Evolutionary conservation across 2,113 vertebrate genomes (phyloP), one percentile per base, ranked within the genome.

Genomic region (Verasper variegatus): DNA sequence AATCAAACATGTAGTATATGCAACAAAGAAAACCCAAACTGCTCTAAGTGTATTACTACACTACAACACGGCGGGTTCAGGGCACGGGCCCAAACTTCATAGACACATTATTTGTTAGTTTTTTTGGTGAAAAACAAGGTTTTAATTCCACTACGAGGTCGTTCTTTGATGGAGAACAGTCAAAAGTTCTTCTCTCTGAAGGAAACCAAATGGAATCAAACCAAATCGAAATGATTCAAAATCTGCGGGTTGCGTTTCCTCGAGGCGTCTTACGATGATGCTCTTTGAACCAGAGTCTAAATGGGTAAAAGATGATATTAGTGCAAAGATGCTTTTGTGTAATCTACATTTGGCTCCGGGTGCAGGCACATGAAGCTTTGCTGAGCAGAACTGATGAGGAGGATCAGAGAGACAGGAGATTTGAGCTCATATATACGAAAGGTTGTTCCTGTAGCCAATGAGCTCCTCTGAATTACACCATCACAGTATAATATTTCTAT

Each of bases 261-360:
- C 4, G 7, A 61, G 45, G 80, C 62, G 55, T 85, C 51, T 24
- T 20, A 73, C 27, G 58, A 66, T 2, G 8, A 42, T 42, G 14
- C 23, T 71, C 68, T 80, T 35, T 71, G 69, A 81, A 78, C 47
- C 52, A 61, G 68, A 76, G 57, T 64, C 64, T 85, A 81, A 81
- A 89, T 71, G 76, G 68, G 76, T 70, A 61, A 86, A 87, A 91
- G 81, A 81, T 81, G 62, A 84, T 72, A 84, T 84, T 63, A 81
- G 78, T 64, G 74, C 72, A 79, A 73, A 80, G 67, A 78, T 68
- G 63, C 45, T 71, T 75, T 63, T 24, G 37, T 56, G 54, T 71
- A 78, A 74, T 82, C 62, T 81, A 21, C 24, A 54, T 68, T 67
- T 70, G 76, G 61, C 76, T 73, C 24, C 21, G 20, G 20, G 72